Evolutionary conservation across 2,113 vertebrate species (phyloP).

Genomic region (Malurus melanocephalus): DNA sequence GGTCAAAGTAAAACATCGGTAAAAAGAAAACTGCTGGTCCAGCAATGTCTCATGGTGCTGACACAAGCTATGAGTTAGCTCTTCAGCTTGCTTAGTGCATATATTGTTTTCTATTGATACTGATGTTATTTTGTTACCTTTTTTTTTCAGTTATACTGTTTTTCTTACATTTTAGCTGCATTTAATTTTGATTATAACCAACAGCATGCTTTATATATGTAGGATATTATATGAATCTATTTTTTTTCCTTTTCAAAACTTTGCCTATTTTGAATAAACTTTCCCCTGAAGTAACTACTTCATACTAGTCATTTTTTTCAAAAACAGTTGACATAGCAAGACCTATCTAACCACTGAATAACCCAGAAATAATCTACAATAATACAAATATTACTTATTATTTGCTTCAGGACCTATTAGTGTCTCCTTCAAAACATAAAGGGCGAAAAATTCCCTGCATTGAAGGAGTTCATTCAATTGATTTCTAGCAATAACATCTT

Average conservation of each 20-base stretch:
- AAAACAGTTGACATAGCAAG: not conserved
- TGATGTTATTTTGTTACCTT: not conserved
- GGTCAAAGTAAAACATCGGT: conserved; percentile 5
- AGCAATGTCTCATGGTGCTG: not conserved
- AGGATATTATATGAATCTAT: not conserved
- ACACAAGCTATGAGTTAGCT: not conserved
- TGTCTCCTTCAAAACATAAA: not conserved
- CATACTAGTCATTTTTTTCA: not conserved
- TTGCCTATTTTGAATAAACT: not conserved
- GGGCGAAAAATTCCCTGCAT: not conserved
- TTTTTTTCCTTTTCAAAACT: not conserved
- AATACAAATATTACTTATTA: not conserved
- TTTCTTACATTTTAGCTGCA: not conserved
- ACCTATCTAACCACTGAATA: not conserved
- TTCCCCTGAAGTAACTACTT: not conserved
- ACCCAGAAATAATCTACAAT: not conserved
- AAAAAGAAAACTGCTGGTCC: conserved; percentile 6
- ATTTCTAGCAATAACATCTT: not conserved
- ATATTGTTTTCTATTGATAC: not conserved
- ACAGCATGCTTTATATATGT: not conserved
- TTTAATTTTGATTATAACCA: not conserved
- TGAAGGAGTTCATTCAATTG: not conserved
- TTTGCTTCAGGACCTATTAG: not conserved
- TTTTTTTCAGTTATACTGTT: not conserved
- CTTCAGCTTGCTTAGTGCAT: not conserved